Percentiles rank a stretch among this genome's conserved stretches.
These are phyloP conservation scores for Aphelenchoides besseyi DNA, from an alignment of 1,140 invertebrate genomes.

Conservation along the genomic window DNA sequence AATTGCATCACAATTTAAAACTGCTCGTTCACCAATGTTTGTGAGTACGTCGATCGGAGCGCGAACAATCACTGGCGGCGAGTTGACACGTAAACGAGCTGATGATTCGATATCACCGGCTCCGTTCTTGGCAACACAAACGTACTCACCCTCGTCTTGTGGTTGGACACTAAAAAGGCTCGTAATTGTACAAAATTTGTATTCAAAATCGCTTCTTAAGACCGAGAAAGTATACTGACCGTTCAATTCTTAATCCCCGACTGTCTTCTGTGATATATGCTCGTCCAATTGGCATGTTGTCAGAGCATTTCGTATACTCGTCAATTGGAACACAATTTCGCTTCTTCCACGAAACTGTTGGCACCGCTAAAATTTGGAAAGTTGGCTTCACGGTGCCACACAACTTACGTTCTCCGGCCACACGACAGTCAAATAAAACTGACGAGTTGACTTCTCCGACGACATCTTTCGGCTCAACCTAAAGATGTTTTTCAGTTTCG, in stretches of 20 bases:
- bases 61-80: conserved; percentile 44
- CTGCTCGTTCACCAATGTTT: conserved; percentile 30
- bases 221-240: conserved; percentile 22
- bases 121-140: conserved; percentile 43
- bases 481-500: conserved; percentile 9
- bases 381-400: no score
- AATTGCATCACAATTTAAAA: conserved; percentile 45
- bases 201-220: not conserved
- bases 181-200: conserved; percentile 16
- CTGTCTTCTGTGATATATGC: conserved; percentile 49
- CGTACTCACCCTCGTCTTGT: conserved; percentile 42
- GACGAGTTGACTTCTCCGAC: conserved; percentile 44
- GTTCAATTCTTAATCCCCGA: conserved; percentile 42
- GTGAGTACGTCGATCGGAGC: conserved; percentile 35
- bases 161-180: conserved; percentile 41
- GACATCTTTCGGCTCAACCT: conserved; percentile 44
- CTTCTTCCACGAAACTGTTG: conserved; percentile 49
- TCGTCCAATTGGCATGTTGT: conserved; percentile 44
- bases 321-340: conserved; percentile 29
- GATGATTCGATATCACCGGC: conserved; percentile 42
- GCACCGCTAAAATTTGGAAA: no score
- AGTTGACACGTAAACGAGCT: conserved; percentile 40
- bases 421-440: conserved; percentile 45
- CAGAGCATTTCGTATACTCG: conserved; percentile 19
- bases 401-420: conserved; percentile 42